A percentile compares a stretch with the other conserved stretches of the same genome.
Conservation (phyloP, 2,888 invertebrate genomes). For the Caradrina kadenii region DNA sequence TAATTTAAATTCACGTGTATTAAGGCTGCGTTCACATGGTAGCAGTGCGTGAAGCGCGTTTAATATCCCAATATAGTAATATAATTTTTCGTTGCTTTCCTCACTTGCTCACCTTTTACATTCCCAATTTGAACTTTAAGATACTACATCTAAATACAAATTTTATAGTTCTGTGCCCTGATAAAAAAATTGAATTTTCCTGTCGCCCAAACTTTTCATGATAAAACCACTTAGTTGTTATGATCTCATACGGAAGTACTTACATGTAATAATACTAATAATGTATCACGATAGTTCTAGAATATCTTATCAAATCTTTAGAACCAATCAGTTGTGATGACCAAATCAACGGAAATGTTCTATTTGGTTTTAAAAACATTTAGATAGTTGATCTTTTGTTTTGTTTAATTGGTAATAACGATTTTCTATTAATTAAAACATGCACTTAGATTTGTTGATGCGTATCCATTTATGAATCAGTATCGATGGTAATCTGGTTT, state of each 20-base stretch:
- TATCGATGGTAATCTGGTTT: conserved; percentile 40
- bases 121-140: too few relatives aligned
- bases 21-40: background rate
- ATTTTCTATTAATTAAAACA: conserved; percentile 29
- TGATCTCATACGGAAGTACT: conserved; percentile 48
- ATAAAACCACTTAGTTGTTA: conserved; percentile 29
- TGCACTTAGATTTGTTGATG: conserved; percentile 24
- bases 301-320: conserved; percentile 26
- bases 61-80: background rate
- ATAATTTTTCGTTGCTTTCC: too few relatives aligned
- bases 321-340: conserved; percentile 26
- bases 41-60: background rate
- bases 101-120: too few relatives aligned
- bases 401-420: conserved; percentile 24
- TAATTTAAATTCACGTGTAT: background rate
- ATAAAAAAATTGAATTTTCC: conserved; percentile 7
- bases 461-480: conserved; percentile 6
- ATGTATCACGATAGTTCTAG: conserved; percentile 18
- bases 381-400: conserved; percentile 37
- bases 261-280: conserved; percentile 14
- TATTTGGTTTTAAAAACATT: conserved; percentile 5
- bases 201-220: background rate
- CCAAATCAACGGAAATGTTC: conserved; percentile 26
- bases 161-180: background rate
- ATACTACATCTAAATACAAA: too few relatives aligned